Evolutionary conservation across 2,797 vertebrate genomes (phyloP), one percentile per base, ranked within the genome.

Genomic region (Stomatorhinus walkeri): DNA sequence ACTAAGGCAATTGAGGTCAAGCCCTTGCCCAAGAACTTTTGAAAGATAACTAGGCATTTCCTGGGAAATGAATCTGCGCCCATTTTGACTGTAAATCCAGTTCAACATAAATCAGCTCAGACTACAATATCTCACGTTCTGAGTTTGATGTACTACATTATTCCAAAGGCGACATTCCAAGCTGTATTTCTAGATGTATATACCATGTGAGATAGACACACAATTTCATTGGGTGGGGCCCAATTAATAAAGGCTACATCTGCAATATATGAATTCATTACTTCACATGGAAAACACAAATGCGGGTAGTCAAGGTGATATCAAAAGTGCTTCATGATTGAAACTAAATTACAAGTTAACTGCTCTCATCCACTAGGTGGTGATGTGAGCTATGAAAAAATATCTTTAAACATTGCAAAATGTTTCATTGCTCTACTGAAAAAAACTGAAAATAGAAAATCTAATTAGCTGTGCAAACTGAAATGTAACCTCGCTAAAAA

Each of bases 311-410:
- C 3, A 51, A 85, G 46, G 10, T 0, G 46, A 49, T 49, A 49
- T 85, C 43, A 85, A 46, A 81, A 84, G 22, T 46, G 4, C 81
- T 28, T 1, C 22, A 46, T 85, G 81, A 85, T 14, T 49, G 81
- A 22, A 48, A 51, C 46, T 24, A 28, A 24, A 51, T 84, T 84
- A 84, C 46, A 46, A 46, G n/a, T 24, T 24, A 51, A 85, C 24
- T 51, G 43, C 9, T 49, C 10, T 85, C 22, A 24, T 51, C 43
- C 81, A 85, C 81, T 85, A 85, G 81, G 81, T 85, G 81, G 81
- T 49, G 81, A 85, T 85, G 81, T 51, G 81, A 49, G 46, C 81
- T 85, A 12, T 24, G 46, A 48, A 85, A 85, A 49, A 85, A 79
- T n/a, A 46, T 81, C 19, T 2, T 46, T 81, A 81, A 81, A 81